phyloP scores from a whole-genome alignment of 2,797 vertebrate species.

The Myotis vivesi region DNA sequence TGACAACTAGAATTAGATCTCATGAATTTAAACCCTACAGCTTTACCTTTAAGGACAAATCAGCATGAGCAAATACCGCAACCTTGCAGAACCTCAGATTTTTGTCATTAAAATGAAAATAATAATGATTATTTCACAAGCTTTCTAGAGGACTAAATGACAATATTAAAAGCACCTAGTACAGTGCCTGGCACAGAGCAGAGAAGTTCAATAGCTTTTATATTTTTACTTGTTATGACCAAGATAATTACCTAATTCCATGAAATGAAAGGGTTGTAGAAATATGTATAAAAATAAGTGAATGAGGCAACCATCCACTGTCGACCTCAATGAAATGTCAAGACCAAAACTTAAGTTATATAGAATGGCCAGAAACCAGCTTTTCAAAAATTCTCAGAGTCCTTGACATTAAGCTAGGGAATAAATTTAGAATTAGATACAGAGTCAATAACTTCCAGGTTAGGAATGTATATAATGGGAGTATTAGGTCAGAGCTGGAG shows the following conservation, averaged over 20 bases:
- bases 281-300: constrained; percentile 45
- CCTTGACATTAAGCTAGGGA: background rate
- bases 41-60: background rate
- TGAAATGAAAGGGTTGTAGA: constrained; percentile 17
- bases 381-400: constrained; percentile 43
- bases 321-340: constrained; percentile 59
- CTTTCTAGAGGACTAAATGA: background rate
- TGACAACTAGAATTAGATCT: background rate
- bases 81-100: background rate
- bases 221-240: constrained; percentile 41
- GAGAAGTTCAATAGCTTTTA: background rate
- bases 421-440: background rate
- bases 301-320: constrained; percentile 19
- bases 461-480: background rate
- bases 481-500: background rate
- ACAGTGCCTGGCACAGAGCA: background rate
- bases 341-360: constrained; percentile 36
- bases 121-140: background rate
- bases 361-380: background rate
- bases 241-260: background rate
- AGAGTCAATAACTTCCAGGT: background rate
- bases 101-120: constrained; percentile 21
- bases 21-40: background rate
- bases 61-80: background rate
- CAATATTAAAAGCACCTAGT: background rate